Conservation (phyloP, 1,140 invertebrate species). For the Oncopodura yosiiana region DNA sequence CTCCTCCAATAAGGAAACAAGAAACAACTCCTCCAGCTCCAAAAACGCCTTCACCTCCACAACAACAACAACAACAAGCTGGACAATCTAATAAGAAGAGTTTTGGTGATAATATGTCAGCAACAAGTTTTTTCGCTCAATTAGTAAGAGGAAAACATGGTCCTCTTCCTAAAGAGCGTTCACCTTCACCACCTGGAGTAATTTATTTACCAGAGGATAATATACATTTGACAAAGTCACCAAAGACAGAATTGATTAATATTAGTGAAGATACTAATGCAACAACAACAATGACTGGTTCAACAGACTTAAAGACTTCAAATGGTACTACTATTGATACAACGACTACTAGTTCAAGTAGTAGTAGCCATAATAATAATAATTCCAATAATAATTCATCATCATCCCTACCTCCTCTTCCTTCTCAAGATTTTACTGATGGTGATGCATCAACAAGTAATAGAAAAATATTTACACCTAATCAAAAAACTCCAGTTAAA, state of each 20-base stretch:
- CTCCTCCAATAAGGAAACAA: not conserved
- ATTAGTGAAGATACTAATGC: too few species aligned
- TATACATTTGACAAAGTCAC: not conserved
- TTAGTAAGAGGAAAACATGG: slow-evolving; percentile 61
- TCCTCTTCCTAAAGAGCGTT: slow-evolving; percentile 11
- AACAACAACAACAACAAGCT: not conserved
- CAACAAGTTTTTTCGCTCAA: slow-evolving; percentile 77
- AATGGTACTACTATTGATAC: too few species aligned
- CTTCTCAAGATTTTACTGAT: not conserved
- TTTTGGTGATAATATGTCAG: slow-evolving; percentile 56
- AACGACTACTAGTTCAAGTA: too few species aligned
- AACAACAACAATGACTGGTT: too few species aligned
- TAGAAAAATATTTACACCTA: too few species aligned
- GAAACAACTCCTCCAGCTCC: not conserved
- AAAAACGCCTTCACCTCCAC: not conserved
- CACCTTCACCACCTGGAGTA: slow-evolving; percentile 21
- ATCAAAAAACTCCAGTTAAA: too few species aligned
- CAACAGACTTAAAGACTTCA: too few species aligned
- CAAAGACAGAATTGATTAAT: too few species aligned
- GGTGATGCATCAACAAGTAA: not conserved
- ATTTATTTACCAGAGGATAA: slow-evolving; percentile 15
- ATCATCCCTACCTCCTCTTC: not conserved
- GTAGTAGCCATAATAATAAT: too few species aligned
- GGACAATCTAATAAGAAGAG: slow-evolving; percentile 3
- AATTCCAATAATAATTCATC: not conserved